Evolutionary conservation across 2,888 invertebrate species (phyloP).

Genomic region (Diaprepes abbreviatus): DNA sequence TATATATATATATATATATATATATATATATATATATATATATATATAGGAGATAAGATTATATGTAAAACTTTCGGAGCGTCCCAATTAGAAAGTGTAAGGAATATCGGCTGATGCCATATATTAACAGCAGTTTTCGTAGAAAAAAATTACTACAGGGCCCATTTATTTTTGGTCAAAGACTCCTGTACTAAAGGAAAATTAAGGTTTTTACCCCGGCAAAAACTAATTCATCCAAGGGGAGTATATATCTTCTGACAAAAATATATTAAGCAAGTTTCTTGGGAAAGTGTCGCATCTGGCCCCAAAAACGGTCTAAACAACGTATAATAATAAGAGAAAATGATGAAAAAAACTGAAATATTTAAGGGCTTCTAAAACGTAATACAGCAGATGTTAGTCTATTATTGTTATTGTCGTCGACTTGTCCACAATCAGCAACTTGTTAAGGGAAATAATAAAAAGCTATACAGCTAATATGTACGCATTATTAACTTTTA

Average conservation of each 20-base stretch:
- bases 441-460: not conserved
- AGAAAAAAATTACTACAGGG: no score
- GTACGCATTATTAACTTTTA: no score
- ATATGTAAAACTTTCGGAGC: no score
- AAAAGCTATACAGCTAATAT: no score
- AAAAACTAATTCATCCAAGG: not conserved
- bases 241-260: slow-evolving; percentile 8
- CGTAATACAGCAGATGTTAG: not conserved
- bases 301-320: not conserved
- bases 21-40: no score
- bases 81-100: no score
- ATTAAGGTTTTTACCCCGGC: not conserved
- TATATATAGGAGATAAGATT: no score
- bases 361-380: not conserved
- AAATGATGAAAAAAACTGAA: not conserved
- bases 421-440: not conserved
- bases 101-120: no score
- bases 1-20: no score
- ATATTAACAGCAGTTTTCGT: no score
- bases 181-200: no score
- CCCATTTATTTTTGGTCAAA: no score
- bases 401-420: not conserved
- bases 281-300: slow-evolving; percentile 9
- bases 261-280: slow-evolving; percentile 11
- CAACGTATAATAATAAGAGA: slow-evolving; percentile 5